phyloP scores from a whole-genome alignment of 2,888 invertebrate genomes.

The Andrena hattorfiana region DNA sequence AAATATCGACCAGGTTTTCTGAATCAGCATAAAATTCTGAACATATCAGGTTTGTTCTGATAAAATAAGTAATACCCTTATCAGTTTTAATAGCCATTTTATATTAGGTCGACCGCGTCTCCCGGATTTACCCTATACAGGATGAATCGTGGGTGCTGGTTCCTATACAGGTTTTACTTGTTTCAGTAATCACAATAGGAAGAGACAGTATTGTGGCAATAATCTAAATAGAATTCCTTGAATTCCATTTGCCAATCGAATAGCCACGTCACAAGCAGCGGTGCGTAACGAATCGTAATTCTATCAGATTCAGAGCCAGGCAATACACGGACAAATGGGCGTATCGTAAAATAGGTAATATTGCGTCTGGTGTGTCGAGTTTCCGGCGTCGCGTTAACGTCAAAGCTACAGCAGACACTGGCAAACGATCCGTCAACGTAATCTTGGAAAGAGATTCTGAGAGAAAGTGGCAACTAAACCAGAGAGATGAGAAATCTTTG shows the following conservation, averaged over 20 bases:
- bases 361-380: neutral
- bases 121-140: too few species aligned
- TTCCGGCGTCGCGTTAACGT: slow-evolving; percentile 16
- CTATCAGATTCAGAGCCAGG: neutral
- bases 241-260: neutral
- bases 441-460: slow-evolving; percentile 36
- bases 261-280: neutral
- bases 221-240: too few species aligned
- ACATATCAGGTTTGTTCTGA: too few species aligned
- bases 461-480: slow-evolving; percentile 34
- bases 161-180: too few species aligned
- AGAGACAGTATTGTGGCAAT: too few species aligned
- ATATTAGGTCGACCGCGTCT: too few species aligned
- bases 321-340: neutral
- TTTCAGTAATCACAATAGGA: too few species aligned
- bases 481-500: slow-evolving; percentile 42
- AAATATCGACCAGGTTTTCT: too few species aligned
- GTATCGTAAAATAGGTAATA: neutral
- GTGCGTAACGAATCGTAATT: neutral
- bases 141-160: too few species aligned
- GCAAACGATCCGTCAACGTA: slow-evolving; percentile 3
- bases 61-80: too few species aligned
- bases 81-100: too few species aligned
- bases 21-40: too few species aligned
- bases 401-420: slow-evolving; percentile 9